Percentiles rank a stretch among this genome's conserved stretches.
These are phyloP conservation scores for Heterotilapia buettikoferi DNA, from an alignment of 2,113 vertebrate species.

Conservation along the genomic window DNA sequence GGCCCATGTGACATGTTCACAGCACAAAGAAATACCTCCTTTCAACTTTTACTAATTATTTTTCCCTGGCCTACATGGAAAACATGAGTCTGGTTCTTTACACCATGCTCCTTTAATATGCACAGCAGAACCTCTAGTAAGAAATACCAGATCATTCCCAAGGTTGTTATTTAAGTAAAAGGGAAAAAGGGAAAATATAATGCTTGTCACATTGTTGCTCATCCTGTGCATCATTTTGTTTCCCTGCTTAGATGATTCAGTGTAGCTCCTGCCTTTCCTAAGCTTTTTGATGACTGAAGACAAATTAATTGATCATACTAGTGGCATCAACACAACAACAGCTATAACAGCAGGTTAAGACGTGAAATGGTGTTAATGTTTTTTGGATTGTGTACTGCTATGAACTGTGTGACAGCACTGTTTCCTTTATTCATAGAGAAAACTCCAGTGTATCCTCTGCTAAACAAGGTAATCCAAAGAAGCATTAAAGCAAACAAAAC, in stretches of 20 bases:
- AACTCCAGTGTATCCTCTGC: neutral
- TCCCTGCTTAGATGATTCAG: neutral
- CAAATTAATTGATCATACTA: neutral
- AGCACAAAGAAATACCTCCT: neutral
- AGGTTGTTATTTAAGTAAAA: neutral
- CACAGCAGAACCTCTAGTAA: neutral
- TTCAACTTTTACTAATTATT: neutral
- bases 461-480: neutral
- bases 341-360: neutral
- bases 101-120: neutral
- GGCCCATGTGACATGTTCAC: neutral
- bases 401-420: neutral
- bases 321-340: neutral
- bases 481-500: neutral
- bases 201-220: neutral
- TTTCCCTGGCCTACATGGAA: neutral
- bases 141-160: neutral
- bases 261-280: fast-evolving
- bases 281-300: neutral
- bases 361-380: neutral
- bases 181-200: neutral
- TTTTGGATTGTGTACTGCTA: neutral
- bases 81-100: fast-evolving
- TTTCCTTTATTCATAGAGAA: neutral
- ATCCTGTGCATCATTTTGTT: neutral